Evolutionary conservation across 2,888 invertebrate species (phyloP).

Genomic region (Parnassius smintheus): DNA sequence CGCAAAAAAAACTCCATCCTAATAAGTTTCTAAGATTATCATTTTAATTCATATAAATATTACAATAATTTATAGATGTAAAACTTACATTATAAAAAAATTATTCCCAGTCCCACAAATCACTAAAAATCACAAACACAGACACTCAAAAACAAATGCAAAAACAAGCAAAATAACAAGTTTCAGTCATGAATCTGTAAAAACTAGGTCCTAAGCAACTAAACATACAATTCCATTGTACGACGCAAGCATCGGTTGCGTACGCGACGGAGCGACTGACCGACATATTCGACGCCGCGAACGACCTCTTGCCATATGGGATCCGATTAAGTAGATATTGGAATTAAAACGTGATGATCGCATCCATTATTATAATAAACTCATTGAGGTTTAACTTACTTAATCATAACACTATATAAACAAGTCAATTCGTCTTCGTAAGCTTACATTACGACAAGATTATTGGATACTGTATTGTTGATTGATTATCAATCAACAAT

Average conservation of each 20-base stretch:
- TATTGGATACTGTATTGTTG: no score
- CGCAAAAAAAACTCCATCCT: no score
- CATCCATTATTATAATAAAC: conserved; percentile 15
- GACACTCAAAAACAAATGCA: conserved; percentile 25
- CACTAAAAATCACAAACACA: conserved; percentile 13
- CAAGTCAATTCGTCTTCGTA: neutral
- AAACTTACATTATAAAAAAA: conserved; percentile 8
- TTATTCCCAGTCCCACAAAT: neutral
- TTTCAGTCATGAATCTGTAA: conserved; percentile 8
- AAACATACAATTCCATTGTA: conserved; percentile 30
- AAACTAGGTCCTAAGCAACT: conserved; percentile 9
- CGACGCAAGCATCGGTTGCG: conserved; percentile 61
- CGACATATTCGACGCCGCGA: conserved; percentile 54
- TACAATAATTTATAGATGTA: no score
- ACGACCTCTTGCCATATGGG: conserved; percentile 36
- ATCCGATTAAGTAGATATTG: conserved; percentile 30
- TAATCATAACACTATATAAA: neutral
- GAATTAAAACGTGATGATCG: conserved; percentile 19
- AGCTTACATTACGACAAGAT: no score
- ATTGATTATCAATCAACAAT: no score
- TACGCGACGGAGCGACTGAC: conserved; percentile 63
- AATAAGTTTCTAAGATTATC: no score
- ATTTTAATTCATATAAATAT: no score
- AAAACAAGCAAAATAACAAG: conserved; percentile 18
- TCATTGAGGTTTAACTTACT: neutral